These are phyloP conservation scores for Crocodylus rhombifer DNA, from an alignment of 2,797 vertebrate genomes.

Conservation along the genomic window DNA sequence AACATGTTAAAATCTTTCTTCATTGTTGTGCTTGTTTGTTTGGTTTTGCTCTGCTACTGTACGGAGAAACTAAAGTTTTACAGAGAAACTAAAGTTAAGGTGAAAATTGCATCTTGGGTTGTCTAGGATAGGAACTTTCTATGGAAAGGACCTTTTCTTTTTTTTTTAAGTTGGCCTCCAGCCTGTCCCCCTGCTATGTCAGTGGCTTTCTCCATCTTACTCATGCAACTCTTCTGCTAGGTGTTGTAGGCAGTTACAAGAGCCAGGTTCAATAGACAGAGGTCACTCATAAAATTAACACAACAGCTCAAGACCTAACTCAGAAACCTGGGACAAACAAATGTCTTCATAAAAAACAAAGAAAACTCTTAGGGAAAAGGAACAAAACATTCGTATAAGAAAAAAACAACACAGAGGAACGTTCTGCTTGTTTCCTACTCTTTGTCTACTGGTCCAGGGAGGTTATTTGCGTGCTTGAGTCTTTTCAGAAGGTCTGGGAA, in stretches of 20 bases:
- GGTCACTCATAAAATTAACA: neutral
- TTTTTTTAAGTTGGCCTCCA: neutral
- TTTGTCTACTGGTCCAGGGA: neutral
- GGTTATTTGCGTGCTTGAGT: neutral
- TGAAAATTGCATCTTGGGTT: neutral
- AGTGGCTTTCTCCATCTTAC: neutral
- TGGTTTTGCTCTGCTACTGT: neutral
- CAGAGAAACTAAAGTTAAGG: neutral
- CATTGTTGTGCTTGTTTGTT: too few species aligned
- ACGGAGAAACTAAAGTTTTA: neutral
- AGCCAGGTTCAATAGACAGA: neutral
- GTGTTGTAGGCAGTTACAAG: neutral
- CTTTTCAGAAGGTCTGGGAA: neutral
- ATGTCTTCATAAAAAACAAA: neutral
- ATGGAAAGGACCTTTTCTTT: neutral
- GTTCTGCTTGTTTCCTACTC: neutral
- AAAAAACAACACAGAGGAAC: neutral
- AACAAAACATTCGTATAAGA: rapidly evolving
- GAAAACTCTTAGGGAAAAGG: neutral
- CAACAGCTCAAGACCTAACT: too few species aligned
- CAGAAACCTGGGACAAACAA: too few species aligned
- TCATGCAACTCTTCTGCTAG: neutral
- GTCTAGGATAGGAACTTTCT: neutral
- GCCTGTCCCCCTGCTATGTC: neutral
- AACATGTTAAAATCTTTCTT: neutral